Percentiles rank a stretch among this genome's conserved stretches.
Evolutionary conservation across 53 echinoderm and acorn worm genomes (phyloP).

Genomic region (Crossaster papposus): DNA sequence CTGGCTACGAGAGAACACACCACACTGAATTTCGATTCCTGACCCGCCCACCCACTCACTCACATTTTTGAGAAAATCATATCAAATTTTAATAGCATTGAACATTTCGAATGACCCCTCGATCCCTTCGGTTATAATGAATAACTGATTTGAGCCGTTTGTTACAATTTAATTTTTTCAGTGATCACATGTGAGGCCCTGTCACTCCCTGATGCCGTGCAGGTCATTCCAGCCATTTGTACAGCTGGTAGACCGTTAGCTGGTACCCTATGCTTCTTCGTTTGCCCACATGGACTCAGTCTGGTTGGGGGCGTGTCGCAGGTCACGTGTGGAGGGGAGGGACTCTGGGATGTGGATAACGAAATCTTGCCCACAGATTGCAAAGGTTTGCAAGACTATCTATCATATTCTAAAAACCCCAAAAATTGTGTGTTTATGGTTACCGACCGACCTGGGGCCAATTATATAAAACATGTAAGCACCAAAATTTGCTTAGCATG

Average conservation of each 20-base stretch:
- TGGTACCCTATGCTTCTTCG: slow-evolving; percentile 37
- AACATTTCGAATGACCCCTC: too few relatives aligned
- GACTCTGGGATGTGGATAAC: slow-evolving; percentile 15
- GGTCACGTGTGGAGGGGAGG: neutral
- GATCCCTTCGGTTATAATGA: too few relatives aligned
- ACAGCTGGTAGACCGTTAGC: slow-evolving; percentile 19
- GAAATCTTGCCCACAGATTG: slow-evolving; percentile 6
- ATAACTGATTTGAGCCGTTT: neutral
- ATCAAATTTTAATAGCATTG: too few relatives aligned
- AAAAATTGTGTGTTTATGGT: too few relatives aligned
- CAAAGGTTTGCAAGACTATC: slow-evolving; percentile 9
- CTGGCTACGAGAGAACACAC: too few relatives aligned
- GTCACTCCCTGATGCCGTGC: slow-evolving; percentile 18
- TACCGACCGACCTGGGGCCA: too few relatives aligned
- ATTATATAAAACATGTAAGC: too few relatives aligned
- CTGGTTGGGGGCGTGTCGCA: slow-evolving; percentile 21
- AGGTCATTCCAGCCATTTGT: slow-evolving; percentile 18
- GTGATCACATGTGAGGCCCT: slow-evolving; percentile 41
- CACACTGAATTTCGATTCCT: too few relatives aligned
- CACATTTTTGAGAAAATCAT: too few relatives aligned
- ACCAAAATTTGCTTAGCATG: too few relatives aligned
- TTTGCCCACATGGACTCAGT: slow-evolving; percentile 11
- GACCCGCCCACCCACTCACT: too few relatives aligned
- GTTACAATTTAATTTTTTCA: neutral
- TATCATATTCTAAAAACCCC: neutral